Conservation (phyloP, 2,888 invertebrate genomes). For the Euplexia lucipara region DNA sequence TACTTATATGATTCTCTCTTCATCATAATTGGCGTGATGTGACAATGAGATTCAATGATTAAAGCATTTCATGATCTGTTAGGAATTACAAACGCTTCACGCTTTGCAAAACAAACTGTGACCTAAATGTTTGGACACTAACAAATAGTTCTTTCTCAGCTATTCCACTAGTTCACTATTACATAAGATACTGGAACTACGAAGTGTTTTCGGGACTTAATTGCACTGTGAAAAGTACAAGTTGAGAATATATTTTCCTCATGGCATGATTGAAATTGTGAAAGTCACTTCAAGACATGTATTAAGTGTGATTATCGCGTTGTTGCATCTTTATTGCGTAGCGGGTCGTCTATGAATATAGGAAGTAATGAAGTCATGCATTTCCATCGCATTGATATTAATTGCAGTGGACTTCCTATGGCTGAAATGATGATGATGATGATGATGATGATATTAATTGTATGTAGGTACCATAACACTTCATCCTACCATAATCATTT, state of each 20-base stretch:
- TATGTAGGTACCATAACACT: too few relatives aligned
- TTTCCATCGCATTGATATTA: too few relatives aligned
- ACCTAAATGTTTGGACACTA: constrained; percentile 32
- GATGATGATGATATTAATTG: too few relatives aligned
- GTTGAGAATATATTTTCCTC: constrained; percentile 11
- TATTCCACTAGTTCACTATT: constrained; percentile 22
- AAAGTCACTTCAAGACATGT: constrained; percentile 3
- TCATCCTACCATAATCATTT: too few relatives aligned
- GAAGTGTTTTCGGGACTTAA: constrained; percentile 8
- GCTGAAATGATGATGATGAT: too few relatives aligned
- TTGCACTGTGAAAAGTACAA: constrained; percentile 18
- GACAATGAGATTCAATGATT: too few relatives aligned
- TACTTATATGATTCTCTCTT: too few relatives aligned
- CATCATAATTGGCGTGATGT: too few relatives aligned
- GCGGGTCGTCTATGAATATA: too few relatives aligned
- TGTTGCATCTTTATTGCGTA: neutral
- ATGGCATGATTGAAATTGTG: constrained; percentile 5
- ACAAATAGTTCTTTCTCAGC: constrained; percentile 52
- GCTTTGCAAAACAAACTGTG: constrained; percentile 19
- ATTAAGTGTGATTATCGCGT: neutral
- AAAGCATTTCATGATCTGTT: constrained; percentile 7
- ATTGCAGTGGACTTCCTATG: too few relatives aligned
- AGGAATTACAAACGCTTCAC: constrained; percentile 2
- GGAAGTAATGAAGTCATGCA: neutral
- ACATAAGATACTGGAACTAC: constrained; percentile 7